phyloP scores from a whole-genome alignment of 2,113 vertebrate species.

The Pongo abelii region DNA sequence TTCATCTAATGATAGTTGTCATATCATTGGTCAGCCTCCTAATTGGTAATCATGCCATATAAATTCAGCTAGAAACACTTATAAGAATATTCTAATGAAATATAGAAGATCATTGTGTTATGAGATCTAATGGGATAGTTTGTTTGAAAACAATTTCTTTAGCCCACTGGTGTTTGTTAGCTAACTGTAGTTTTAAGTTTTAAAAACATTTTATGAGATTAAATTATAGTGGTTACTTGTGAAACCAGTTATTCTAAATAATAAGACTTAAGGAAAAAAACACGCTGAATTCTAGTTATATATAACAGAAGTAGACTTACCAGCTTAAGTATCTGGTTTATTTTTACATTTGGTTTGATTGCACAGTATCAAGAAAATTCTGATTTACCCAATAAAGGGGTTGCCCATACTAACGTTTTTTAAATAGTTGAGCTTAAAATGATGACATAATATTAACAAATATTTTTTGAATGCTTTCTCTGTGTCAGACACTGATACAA shows the following conservation, averaged over 20 bases:
- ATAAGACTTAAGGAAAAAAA: not conserved
- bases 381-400: not conserved
- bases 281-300: not conserved
- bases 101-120: not conserved
- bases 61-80: not conserved
- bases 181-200: not conserved
- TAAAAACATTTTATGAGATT: not conserved
- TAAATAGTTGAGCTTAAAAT: not conserved
- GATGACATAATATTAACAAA: not conserved
- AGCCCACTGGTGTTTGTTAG: not conserved
- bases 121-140: not conserved
- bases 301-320: not conserved
- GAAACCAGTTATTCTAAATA: not conserved
- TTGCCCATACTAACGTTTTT: not conserved
- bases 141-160: slow-evolving; percentile 25
- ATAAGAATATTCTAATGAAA: not conserved
- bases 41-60: not conserved
- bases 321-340: not conserved
- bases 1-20: not conserved
- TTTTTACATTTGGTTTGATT: slow-evolving; percentile 27
- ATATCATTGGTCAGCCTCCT: not conserved
- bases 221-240: not conserved
- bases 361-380: not conserved
- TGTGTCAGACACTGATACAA: not conserved
- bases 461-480: not conserved